Percentiles rank a stretch among this genome's conserved stretches.
phyloP scores from a whole-genome alignment of 1,140 invertebrate species.

The Tetramorium parvispinum region DNA sequence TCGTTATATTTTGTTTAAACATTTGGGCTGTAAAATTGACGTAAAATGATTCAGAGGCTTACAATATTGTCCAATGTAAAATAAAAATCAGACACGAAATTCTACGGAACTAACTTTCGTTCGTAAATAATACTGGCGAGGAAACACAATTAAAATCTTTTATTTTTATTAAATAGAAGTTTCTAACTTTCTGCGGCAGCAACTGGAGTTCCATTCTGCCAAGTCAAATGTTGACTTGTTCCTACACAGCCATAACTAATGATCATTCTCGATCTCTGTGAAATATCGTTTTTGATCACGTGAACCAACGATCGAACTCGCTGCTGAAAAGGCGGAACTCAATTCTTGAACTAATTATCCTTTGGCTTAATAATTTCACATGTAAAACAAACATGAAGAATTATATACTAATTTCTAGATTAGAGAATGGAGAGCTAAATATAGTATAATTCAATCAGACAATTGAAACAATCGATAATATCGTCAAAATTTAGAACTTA shows the following conservation, averaged over 20 bases:
- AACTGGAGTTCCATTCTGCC: constrained; percentile 40
- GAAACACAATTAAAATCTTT: constrained; percentile 46
- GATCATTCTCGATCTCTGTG: constrained; percentile 29
- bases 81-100: neutral
- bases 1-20: neutral
- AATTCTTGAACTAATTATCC: constrained; percentile 41
- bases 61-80: neutral
- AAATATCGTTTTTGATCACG: constrained; percentile 58
- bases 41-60: neutral
- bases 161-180: constrained; percentile 68
- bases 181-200: constrained; percentile 29
- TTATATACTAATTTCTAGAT: neutral
- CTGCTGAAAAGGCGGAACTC: constrained; percentile 56
- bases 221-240: constrained; percentile 74
- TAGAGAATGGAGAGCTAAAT: neutral
- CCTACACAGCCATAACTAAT: constrained; percentile 24
- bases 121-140: neutral
- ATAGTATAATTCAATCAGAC: neutral
- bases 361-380: constrained; percentile 24
- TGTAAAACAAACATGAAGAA: neutral
- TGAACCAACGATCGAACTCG: constrained; percentile 93
- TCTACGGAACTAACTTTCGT: neutral
- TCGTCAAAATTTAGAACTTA: neutral
- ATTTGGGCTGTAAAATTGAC: neutral
- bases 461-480: neutral